Evolutionary conservation across 64 coral and sea anemone species (phyloP).

Genomic region (Anthopleura sola): DNA sequence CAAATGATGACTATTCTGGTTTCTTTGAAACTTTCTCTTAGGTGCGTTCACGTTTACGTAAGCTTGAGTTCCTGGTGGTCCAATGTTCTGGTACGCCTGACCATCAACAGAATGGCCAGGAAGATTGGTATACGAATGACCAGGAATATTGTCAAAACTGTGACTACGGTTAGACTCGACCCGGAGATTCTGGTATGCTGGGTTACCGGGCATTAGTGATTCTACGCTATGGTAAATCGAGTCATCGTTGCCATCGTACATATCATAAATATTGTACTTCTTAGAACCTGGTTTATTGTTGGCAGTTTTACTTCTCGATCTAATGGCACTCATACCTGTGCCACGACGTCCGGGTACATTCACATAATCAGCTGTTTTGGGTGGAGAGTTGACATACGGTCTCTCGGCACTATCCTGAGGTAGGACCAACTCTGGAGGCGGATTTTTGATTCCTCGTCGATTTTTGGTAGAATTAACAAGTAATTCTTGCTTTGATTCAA

Average conservation of each 20-base stretch:
- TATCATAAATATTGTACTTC: slow-evolving; percentile 42
- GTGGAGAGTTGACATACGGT: slow-evolving; percentile 56
- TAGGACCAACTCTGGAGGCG: slow-evolving; percentile 38
- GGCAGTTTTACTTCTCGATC: slow-evolving; percentile 28
- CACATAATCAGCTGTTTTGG: slow-evolving; percentile 47
- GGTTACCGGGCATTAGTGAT: slow-evolving; percentile 55
- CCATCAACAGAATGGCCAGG: neutral
- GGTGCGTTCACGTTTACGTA: slow-evolving; percentile 32
- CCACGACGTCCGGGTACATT: slow-evolving; percentile 34
- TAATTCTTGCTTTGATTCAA: slow-evolving; percentile 7
- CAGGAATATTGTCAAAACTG: slow-evolving; percentile 59
- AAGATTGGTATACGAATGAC: slow-evolving; percentile 53
- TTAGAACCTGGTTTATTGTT: neutral
- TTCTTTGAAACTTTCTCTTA: slow-evolving; percentile 27
- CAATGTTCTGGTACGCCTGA: slow-evolving; percentile 43
- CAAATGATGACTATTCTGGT: slow-evolving; percentile 38
- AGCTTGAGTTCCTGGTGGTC: slow-evolving; percentile 32
- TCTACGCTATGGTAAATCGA: slow-evolving; percentile 71
- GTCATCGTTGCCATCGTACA: slow-evolving; percentile 70
- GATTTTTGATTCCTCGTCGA: slow-evolving; percentile 42
- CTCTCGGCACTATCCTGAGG: slow-evolving; percentile 12
- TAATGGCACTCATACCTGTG: neutral
- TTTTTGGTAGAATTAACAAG: neutral
- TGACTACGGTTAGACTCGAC: slow-evolving; percentile 46
- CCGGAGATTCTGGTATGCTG: slow-evolving; percentile 40